Evolutionary conservation across 2,797 vertebrate species (phyloP).

Genomic region (Coendou prehensilis): DNA sequence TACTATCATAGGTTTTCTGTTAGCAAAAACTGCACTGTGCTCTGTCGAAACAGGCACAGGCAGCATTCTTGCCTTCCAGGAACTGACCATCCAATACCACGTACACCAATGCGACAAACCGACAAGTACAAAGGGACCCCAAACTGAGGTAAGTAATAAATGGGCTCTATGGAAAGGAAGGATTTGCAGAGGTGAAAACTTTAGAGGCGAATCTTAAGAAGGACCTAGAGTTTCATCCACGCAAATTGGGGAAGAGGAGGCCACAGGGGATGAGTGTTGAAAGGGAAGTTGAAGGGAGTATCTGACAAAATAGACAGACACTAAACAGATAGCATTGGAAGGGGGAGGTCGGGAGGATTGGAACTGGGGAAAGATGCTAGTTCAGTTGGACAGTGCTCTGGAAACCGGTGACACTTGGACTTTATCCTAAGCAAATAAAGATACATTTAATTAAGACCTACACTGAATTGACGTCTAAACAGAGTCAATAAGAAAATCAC

Average conservation of each 20-base stretch:
- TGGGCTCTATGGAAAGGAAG: background rate
- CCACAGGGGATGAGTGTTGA: background rate
- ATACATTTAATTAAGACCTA: background rate
- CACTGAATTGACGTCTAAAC: background rate
- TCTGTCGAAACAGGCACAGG: background rate
- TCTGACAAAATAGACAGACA: background rate
- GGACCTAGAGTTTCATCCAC: background rate
- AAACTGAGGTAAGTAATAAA: background rate
- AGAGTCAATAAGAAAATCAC: slow-evolving; percentile 3
- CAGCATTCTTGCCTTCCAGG: background rate
- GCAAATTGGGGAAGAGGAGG: background rate
- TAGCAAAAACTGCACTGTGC: background rate
- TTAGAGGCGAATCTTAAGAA: background rate
- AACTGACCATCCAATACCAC: background rate
- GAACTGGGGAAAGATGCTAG: background rate
- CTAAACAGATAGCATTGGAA: background rate
- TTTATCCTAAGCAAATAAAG: background rate
- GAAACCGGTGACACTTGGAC: background rate
- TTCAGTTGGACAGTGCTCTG: background rate
- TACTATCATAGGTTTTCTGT: background rate
- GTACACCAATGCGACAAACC: background rate
- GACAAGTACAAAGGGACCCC: background rate
- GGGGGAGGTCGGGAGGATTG: accelerated
- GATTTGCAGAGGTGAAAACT: background rate
- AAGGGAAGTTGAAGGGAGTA: background rate